phyloP scores from a whole-genome alignment of 2,113 vertebrate species.

The Hipposideros armiger region DNA sequence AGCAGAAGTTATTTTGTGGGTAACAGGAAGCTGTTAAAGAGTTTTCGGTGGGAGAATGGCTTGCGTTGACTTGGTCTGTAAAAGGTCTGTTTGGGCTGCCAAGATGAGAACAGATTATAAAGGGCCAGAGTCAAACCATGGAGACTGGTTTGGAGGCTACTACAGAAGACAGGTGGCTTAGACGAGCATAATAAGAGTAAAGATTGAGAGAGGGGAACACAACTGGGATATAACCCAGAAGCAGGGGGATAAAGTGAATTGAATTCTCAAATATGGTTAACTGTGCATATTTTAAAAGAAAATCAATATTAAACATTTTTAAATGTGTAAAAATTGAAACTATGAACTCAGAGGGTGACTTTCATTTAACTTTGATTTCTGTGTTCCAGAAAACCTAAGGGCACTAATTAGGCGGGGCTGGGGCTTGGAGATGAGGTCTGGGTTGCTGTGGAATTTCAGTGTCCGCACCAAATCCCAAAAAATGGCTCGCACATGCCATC shows the following conservation, averaged over 20 bases:
- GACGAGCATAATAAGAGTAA: background rate
- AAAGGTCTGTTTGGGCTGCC: background rate
- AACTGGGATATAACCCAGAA: background rate
- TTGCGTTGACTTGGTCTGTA: background rate
- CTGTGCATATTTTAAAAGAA: background rate
- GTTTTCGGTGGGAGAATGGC: background rate
- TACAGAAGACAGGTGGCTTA: background rate
- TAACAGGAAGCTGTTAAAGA: background rate
- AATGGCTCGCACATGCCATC: background rate
- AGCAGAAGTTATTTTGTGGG: background rate
- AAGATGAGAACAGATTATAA: background rate
- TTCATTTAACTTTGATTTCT: conserved; percentile 14
- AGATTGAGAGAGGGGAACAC: background rate
- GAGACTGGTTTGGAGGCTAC: background rate
- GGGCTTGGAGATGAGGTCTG: background rate
- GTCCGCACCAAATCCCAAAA: background rate
- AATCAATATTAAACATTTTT: background rate
- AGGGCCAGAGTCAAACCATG: background rate
- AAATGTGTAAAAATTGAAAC: background rate
- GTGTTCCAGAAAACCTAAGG: background rate
- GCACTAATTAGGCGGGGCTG: background rate
- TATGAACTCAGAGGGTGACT: background rate
- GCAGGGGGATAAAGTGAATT: background rate
- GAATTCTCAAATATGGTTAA: conserved; percentile 11
- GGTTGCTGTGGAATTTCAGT: background rate